These are phyloP conservation scores for Octodon degus DNA, from an alignment of 2,113 vertebrate species.

Conservation along the genomic window DNA sequence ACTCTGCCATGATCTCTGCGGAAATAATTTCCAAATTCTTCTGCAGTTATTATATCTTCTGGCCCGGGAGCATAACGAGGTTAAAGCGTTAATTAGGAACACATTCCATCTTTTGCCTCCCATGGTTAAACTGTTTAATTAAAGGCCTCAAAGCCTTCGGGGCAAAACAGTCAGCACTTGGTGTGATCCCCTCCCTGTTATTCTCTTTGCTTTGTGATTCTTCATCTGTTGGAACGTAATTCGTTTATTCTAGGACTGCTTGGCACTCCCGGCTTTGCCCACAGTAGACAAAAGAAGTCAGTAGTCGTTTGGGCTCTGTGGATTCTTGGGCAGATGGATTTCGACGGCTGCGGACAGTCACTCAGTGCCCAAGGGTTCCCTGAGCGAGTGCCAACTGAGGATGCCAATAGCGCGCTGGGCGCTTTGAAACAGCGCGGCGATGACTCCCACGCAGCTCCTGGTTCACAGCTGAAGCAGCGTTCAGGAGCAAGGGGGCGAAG, in stretches of 20 bases:
- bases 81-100: slow-evolving; percentile 77
- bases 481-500: neutral
- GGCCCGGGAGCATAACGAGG: slow-evolving; percentile 59
- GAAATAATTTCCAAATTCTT: slow-evolving; percentile 70
- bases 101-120: slow-evolving; percentile 74
- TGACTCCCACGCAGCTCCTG: neutral
- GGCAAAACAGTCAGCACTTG: slow-evolving; percentile 70
- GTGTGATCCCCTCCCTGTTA: slow-evolving; percentile 52
- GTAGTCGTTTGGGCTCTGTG: slow-evolving; percentile 11
- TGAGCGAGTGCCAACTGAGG: neutral
- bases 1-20: slow-evolving; percentile 62
- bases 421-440: slow-evolving; percentile 44
- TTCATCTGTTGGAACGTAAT: slow-evolving; percentile 71
- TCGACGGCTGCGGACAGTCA: slow-evolving; percentile 46
- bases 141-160: slow-evolving; percentile 69
- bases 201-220: slow-evolving; percentile 49
- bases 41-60: slow-evolving; percentile 73
- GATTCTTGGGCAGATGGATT: slow-evolving; percentile 24
- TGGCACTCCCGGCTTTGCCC: slow-evolving; percentile 58
- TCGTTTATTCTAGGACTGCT: slow-evolving; percentile 68
- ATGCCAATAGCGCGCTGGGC: neutral
- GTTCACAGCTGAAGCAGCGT: neutral
- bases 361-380: slow-evolving; percentile 25
- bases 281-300: slow-evolving; percentile 45
- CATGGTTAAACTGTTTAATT: slow-evolving; percentile 73